Evolutionary conservation across 1,140 invertebrate species (phyloP).

Genomic region (Dreissena polymorpha): DNA sequence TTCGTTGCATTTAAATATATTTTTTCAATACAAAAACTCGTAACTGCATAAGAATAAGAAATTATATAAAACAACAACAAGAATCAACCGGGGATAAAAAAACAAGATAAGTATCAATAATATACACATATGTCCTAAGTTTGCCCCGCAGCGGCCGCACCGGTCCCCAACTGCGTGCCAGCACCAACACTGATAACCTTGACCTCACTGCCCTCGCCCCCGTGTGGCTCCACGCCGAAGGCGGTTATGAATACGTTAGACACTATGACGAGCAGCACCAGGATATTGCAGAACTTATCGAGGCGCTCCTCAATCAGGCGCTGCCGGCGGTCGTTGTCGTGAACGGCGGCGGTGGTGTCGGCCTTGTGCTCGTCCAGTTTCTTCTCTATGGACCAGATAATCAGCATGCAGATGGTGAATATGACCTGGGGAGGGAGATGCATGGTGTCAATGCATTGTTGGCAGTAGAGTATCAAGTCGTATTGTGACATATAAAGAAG

Average conservation of each 20-base stretch:
- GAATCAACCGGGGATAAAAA: too few relatives aligned
- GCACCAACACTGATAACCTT: not conserved
- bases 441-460: not conserved
- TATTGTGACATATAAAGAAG: too few relatives aligned
- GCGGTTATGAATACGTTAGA: slow-evolving; percentile 51
- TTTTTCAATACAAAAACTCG: too few relatives aligned
- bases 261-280: slow-evolving; percentile 47
- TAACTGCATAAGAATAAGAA: too few relatives aligned
- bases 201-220: not conserved
- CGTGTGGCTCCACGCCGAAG: slow-evolving; percentile 48
- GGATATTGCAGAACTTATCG: slow-evolving; percentile 44
- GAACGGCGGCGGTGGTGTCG: not conserved
- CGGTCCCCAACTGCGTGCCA: too few relatives aligned
- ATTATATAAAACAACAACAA: too few relatives aligned
- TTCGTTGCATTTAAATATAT: too few relatives aligned
- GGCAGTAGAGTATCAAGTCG: too few relatives aligned
- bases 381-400: slow-evolving; percentile 47
- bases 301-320: slow-evolving; percentile 19
- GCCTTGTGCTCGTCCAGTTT: slow-evolving; percentile 22
- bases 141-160: too few relatives aligned
- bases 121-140: too few relatives aligned
- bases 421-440: slow-evolving; percentile 24
- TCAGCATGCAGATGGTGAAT: slow-evolving; percentile 52
- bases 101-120: too few relatives aligned
- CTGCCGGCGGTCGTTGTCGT: not conserved